These are phyloP conservation scores for Drosophila watanabei DNA, from an alignment of 1,140 invertebrate species.

Conservation along the genomic window DNA sequence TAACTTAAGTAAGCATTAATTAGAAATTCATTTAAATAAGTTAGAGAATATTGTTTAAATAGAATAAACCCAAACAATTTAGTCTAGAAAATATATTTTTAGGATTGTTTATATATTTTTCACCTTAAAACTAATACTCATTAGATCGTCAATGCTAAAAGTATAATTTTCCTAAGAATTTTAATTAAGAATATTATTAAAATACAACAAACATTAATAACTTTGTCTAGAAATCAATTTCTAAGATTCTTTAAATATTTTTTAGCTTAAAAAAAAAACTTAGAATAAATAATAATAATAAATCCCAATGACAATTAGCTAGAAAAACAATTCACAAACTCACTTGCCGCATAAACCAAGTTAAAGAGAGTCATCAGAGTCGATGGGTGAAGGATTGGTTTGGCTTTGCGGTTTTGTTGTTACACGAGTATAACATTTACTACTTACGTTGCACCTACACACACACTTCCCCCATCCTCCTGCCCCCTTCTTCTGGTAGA, in stretches of 20 bases:
- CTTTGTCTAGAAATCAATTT: not conserved
- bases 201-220: not conserved
- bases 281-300: not conserved
- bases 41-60: too few relatives aligned
- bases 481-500: not conserved
- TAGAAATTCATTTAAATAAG: too few relatives aligned
- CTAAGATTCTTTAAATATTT: too few relatives aligned
- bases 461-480: not conserved
- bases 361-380: slow-evolving; percentile 5
- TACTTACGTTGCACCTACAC: slow-evolving; percentile 39
- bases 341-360: slow-evolving; percentile 37
- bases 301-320: not conserved
- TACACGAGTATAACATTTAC: slow-evolving; percentile 79
- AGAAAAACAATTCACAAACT: slow-evolving; percentile 19
- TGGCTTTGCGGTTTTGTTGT: slow-evolving; percentile 71
- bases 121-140: too few relatives aligned
- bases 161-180: too few relatives aligned
- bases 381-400: slow-evolving; percentile 36
- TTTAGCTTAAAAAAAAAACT: not conserved
- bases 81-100: too few relatives aligned
- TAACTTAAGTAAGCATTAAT: too few relatives aligned
- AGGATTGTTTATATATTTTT: too few relatives aligned
- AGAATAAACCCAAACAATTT: too few relatives aligned
- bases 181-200: not conserved
- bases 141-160: too few relatives aligned